phyloP scores from a whole-genome alignment of 2,113 vertebrate species.

The Fregata magnificens region DNA sequence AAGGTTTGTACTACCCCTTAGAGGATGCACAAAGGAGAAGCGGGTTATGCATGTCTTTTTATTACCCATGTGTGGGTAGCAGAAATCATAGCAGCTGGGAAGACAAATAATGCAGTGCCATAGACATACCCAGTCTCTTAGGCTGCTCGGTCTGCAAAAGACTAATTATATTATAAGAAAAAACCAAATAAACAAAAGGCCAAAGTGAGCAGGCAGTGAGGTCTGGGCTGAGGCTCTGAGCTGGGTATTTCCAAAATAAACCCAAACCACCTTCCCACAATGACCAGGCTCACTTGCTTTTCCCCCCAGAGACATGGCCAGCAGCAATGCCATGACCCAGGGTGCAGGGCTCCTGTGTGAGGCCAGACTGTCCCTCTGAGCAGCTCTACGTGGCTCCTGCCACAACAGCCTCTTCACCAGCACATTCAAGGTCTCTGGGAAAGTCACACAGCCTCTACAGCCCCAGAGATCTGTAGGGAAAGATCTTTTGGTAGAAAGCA shows the following conservation, averaged over 20 bases:
- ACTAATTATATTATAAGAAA: neutral
- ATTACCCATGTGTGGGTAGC: neutral
- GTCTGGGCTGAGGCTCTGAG: neutral
- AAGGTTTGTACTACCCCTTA: neutral
- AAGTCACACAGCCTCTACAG: neutral
- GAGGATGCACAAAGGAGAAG: neutral
- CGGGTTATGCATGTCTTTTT: neutral
- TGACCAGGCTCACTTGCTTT: neutral
- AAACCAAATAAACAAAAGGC: neutral
- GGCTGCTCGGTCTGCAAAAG: neutral
- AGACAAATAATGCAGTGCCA: neutral
- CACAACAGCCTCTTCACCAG: neutral
- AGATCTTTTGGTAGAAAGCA: neutral
- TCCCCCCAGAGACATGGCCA: neutral
- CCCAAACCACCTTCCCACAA: neutral
- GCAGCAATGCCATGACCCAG: neutral
- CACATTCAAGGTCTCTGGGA: neutral
- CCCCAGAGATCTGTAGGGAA: neutral
- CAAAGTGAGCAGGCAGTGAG: neutral
- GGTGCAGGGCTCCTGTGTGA: neutral
- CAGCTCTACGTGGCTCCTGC: neutral
- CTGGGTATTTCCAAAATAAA: neutral
- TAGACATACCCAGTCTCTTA: neutral
- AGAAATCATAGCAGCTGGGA: neutral
- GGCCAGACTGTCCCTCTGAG: neutral